Percentiles rank a stretch among this genome's conserved stretches.
These are phyloP conservation scores for Scolopax mira DNA, from an alignment of 2,113 vertebrate genomes.

Conservation along the genomic window DNA sequence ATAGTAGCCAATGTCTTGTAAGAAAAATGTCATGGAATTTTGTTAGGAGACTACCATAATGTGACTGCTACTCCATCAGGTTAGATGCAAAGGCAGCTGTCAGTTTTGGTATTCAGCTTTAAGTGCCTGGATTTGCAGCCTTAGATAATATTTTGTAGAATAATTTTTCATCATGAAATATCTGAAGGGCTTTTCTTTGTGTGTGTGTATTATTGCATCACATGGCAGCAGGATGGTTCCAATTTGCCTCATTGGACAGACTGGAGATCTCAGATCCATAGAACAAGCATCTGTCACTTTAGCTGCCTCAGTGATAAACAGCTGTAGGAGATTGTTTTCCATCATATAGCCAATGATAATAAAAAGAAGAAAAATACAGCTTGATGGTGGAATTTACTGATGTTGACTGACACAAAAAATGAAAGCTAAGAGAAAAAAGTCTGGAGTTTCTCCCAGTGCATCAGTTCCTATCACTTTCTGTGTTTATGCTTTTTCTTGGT, in stretches of 20 bases:
- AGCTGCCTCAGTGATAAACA: background rate
- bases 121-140: background rate
- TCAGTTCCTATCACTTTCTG: background rate
- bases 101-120: background rate
- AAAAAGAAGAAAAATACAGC: background rate
- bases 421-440: background rate
- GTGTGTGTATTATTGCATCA: background rate
- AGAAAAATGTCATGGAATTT: background rate
- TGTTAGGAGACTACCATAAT: background rate
- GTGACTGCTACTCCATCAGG: background rate
- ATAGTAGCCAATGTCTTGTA: background rate
- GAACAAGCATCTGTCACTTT: background rate
- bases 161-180: background rate
- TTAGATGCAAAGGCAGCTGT: background rate
- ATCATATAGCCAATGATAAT: background rate
- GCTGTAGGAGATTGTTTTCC: background rate
- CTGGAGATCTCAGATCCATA: background rate
- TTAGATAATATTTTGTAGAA: background rate
- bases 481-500: background rate
- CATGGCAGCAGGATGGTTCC: background rate
- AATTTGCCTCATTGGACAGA: background rate
- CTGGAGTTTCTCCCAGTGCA: fast-evolving
- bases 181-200: background rate
- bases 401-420: background rate
- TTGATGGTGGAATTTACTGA: background rate